These are phyloP conservation scores for Ylistrum balloti DNA, from an alignment of 1,140 invertebrate species.

Conservation along the genomic window DNA sequence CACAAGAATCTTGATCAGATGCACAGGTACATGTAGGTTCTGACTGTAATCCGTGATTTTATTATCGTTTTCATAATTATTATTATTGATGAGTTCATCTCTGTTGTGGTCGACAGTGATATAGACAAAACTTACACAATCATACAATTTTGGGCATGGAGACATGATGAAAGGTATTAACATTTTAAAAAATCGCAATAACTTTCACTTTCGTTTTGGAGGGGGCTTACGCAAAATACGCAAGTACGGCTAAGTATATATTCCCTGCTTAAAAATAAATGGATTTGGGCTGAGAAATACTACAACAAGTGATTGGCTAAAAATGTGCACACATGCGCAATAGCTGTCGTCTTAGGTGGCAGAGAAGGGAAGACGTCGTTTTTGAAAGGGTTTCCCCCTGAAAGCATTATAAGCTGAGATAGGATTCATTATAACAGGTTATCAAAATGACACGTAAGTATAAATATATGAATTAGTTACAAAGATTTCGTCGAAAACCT, in stretches of 20 bases:
- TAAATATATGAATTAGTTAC: neutral
- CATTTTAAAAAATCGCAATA: no score
- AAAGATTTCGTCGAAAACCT: neutral
- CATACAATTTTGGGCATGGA: no score
- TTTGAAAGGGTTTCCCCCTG: neutral
- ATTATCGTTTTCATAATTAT: no score
- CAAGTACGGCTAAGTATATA: neutral
- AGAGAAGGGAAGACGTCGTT: neutral
- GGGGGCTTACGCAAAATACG: neutral
- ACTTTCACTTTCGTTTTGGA: no score
- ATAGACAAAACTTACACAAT: no score
- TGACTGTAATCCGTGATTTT: no score
- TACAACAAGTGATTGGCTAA: neutral
- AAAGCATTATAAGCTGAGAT: neutral
- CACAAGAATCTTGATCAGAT: no score
- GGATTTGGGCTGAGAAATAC: neutral
- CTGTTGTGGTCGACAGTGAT: no score
- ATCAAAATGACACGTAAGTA: constrained; percentile 27
- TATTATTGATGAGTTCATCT: no score
- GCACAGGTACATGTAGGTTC: no score
- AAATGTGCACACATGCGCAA: neutral
- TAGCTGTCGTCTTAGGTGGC: neutral
- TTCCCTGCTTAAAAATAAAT: neutral
- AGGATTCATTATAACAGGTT: neutral
- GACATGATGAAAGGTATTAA: no score